These are phyloP conservation scores for Phenganax marumi DNA, from an alignment of 92 coral and sea anemone genomes.

Conservation along the genomic window DNA sequence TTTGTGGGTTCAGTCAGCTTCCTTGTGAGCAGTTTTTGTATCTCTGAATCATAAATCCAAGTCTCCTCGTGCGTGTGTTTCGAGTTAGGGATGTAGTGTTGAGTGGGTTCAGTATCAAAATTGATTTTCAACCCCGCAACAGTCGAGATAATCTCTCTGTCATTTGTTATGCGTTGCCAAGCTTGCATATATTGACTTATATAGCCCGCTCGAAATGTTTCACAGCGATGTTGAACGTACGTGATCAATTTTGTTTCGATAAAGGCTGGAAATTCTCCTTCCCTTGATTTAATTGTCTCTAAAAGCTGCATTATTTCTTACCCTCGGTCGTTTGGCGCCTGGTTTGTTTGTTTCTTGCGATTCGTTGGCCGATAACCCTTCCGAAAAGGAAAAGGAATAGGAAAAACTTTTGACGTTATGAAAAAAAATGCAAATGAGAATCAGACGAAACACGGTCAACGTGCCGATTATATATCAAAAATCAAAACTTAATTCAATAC, in stretches of 20 bases:
- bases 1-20: slow-evolving; percentile 26
- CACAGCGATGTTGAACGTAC: slow-evolving; percentile 36
- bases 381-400: slow-evolving; percentile 2
- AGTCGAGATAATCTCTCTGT: slow-evolving; percentile 16
- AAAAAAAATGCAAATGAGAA: no score
- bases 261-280: slow-evolving; percentile 27
- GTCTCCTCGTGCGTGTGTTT: slow-evolving; percentile 21
- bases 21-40: slow-evolving; percentile 28
- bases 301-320: slow-evolving; percentile 41
- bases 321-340: slow-evolving; percentile 17
- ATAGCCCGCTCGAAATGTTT: slow-evolving; percentile 42
- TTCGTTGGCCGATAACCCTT: neutral
- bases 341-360: neutral
- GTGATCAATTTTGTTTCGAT: slow-evolving; percentile 16
- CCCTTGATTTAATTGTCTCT: slow-evolving; percentile 20
- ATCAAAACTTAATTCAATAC: no score
- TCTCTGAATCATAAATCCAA: slow-evolving; percentile 25
- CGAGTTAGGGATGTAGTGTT: slow-evolving; percentile 19
- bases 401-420: no score
- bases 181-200: slow-evolving; percentile 27
- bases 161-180: slow-evolving; percentile 46
- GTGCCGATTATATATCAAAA: no score
- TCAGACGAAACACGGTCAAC: no score
- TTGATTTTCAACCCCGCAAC: slow-evolving; percentile 22
- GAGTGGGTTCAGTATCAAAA: slow-evolving; percentile 29